Percentiles rank a stretch among this genome's conserved stretches.
These are phyloP conservation scores for Hemistola chrysoprasaria DNA, from an alignment of 2,888 invertebrate species.

Conservation along the genomic window DNA sequence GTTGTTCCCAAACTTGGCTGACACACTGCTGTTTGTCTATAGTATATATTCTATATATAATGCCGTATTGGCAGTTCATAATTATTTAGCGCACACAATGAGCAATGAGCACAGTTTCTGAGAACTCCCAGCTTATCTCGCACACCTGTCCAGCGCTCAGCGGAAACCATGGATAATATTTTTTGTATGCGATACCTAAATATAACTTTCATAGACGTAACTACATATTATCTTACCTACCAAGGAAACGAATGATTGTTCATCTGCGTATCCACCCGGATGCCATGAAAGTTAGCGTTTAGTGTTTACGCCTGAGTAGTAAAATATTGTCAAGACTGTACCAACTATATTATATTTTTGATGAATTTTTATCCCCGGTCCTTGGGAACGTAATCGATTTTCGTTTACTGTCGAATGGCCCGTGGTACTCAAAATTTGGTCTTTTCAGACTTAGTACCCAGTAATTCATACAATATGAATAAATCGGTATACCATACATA, in stretches of 20 bases:
- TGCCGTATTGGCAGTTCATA: conserved; percentile 38
- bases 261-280: conserved; percentile 15
- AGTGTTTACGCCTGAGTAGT: conserved; percentile 2
- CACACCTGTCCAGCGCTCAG: conserved; percentile 82
- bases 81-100: conserved; percentile 63
- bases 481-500: too few species aligned
- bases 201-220: not conserved
- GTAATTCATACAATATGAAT: too few species aligned
- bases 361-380: too few species aligned
- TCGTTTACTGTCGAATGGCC: too few species aligned
- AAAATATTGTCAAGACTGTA: not conserved
- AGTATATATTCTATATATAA: too few species aligned
- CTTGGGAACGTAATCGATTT: too few species aligned
- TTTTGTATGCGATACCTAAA: conserved; percentile 6
- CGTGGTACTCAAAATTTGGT: too few species aligned
- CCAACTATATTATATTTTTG: too few species aligned
- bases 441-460: too few species aligned
- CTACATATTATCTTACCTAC: too few species aligned
- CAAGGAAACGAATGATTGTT: conserved; percentile 11
- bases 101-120: conserved; percentile 52
- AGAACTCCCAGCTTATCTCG: conserved; percentile 56
- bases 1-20: too few species aligned
- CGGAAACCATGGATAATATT: conserved; percentile 35
- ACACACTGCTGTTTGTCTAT: too few species aligned
- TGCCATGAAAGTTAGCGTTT: conserved; percentile 10